phyloP scores from a whole-genome alignment of 1,140 invertebrate genomes.

The Euwallacea similis region DNA sequence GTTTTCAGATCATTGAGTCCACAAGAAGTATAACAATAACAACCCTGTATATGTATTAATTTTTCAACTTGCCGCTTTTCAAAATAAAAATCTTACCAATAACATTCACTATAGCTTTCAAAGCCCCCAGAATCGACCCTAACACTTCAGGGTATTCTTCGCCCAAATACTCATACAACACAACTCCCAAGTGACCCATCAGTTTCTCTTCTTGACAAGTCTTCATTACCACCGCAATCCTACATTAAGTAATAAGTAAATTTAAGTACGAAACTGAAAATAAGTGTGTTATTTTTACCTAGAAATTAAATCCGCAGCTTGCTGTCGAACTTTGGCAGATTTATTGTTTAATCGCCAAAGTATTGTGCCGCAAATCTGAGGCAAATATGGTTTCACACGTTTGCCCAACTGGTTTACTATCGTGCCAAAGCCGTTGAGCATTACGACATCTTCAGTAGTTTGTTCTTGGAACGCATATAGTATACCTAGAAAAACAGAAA shows the following conservation, averaged over 20 bases:
- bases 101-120: slow-evolving; percentile 99
- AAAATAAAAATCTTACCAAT: slow-evolving; percentile 67
- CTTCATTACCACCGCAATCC: slow-evolving; percentile 99
- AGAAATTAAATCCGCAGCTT: slow-evolving; percentile 98
- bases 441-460: slow-evolving; percentile 99
- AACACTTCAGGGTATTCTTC: slow-evolving; percentile 99
- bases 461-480: slow-evolving; percentile 99
- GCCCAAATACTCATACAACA: slow-evolving; percentile 98
- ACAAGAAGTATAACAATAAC: no score
- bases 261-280: not conserved
- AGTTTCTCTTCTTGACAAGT: slow-evolving; percentile 99
- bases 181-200: slow-evolving; percentile 99
- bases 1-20: not conserved
- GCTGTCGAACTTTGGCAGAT: slow-evolving; percentile 98
- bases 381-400: slow-evolving; percentile 96
- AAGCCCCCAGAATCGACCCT: slow-evolving; percentile 95
- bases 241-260: not conserved
- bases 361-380: slow-evolving; percentile 99
- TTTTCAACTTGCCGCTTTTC: no score
- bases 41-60: no score
- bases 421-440: slow-evolving; percentile 98
- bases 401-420: slow-evolving; percentile 98
- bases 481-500: slow-evolving; percentile 59
- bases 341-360: slow-evolving; percentile 99
- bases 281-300: slow-evolving; percentile 4